Percentiles rank a stretch among this genome's conserved stretches.
Conservation (phyloP, 2,888 invertebrate species). For the Ypsolopha scabrella region DNA sequence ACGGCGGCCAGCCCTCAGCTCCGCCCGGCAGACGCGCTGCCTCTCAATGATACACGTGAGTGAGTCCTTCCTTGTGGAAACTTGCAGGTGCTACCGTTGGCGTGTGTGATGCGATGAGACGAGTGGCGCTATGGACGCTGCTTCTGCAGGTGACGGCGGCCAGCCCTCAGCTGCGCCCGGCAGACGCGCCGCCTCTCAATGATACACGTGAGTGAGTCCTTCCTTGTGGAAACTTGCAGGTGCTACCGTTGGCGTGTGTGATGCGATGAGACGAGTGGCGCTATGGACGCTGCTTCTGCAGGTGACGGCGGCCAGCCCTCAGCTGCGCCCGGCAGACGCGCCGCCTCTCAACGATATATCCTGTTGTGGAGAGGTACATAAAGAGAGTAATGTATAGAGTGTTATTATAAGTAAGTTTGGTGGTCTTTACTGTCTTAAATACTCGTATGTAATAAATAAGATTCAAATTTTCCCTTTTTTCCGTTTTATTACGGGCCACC, state of each 20-base stretch:
- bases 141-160: slow-evolving; percentile 36
- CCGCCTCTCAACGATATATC: slow-evolving; percentile 54
- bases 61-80: slow-evolving; percentile 10
- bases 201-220: slow-evolving; percentile 42
- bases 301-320: slow-evolving; percentile 39
- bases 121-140: slow-evolving; percentile 19
- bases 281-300: slow-evolving; percentile 31
- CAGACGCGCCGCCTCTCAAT: slow-evolving; percentile 57
- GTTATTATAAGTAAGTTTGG: too few species aligned
- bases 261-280: background rate
- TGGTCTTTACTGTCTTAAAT: too few species aligned
- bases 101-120: background rate
- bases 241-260: background rate
- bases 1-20: slow-evolving; percentile 46
- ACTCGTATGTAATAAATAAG: too few species aligned
- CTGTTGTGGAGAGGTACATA: too few species aligned
- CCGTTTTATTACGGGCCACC: too few species aligned
- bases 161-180: slow-evolving; percentile 51
- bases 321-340: slow-evolving; percentile 58
- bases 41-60: slow-evolving; percentile 55
- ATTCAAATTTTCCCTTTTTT: too few species aligned
- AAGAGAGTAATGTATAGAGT: too few species aligned
- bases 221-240: too few species aligned
- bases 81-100: background rate
- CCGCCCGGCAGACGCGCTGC: slow-evolving; percentile 57